Base-by-base conservation (phyloP, 1,140 invertebrate genomes). In the Drosophila tani region DNA sequence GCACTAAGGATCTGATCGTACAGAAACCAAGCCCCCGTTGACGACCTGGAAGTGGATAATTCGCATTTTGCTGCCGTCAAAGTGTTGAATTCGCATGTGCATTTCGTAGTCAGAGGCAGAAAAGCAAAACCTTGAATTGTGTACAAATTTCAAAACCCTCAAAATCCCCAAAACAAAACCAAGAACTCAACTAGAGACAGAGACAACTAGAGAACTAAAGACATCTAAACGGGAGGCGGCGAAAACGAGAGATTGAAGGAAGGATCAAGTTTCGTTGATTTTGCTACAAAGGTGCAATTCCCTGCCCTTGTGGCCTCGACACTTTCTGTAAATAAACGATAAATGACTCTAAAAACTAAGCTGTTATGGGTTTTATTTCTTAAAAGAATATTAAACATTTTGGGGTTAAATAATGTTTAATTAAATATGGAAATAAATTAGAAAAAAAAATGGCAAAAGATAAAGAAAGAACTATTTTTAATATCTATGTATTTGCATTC, bases 61-160 rank as follows among this genome's bases (percentile, higher is more conserved):
- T 88, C 68, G 38, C 40, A 63, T 50, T 79, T 88, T 90, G 85
- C 78, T 65, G 85, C 84, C 71, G 84, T 75, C 78, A 84, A 81
- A 78, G 55, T 78, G 73, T 41, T 40, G 76, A 87, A 60, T 58
- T 27, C 55, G 67, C 67, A 68, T 70, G 65, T 69, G 67, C 67
- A 68, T 70, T 69, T 69, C 67, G 67, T 67, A 70, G 67, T 68
- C 67, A 70, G 60, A 68, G 60, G 66, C 66, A 66, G 55, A 59
- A 19, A 32, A 27, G 17, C 32, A 75, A 45, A 51, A 17, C 47
- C 43, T 53, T 41, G 32, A 64, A 64, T 66, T 76, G 74, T 67
- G 73, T 76, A 76, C 62, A 75, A 76, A 75, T 49, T 71, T 56
- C 32, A 27, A 49, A 73, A 43, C 15, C 43, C 43, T 56, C 50